These are phyloP conservation scores for Gyps fulvus DNA, from an alignment of 2,113 vertebrate genomes.

Conservation along the genomic window DNA sequence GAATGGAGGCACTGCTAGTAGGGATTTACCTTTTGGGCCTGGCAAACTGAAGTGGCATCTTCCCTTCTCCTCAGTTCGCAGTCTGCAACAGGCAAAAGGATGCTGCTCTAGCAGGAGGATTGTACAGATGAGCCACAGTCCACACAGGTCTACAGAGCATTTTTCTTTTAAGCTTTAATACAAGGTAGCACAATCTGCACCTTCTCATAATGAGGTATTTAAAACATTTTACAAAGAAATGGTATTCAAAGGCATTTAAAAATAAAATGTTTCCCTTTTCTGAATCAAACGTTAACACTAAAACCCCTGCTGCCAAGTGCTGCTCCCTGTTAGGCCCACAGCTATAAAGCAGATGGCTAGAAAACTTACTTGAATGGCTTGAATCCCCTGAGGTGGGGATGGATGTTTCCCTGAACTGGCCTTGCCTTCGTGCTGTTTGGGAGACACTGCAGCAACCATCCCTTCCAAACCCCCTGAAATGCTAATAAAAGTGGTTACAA, in stretches of 20 bases:
- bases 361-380: conserved; percentile 51
- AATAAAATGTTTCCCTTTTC: conserved; percentile 56
- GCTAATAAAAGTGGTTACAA: conserved; percentile 12
- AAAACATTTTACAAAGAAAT: conserved; percentile 68
- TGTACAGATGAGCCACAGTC: not conserved
- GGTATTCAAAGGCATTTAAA: conserved; percentile 61
- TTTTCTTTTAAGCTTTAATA: conserved; percentile 60
- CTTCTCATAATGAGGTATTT: conserved; percentile 68
- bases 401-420: conserved; percentile 42
- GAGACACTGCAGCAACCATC: not conserved
- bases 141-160: not conserved
- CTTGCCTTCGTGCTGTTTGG: not conserved
- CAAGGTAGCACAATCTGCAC: conserved; percentile 29
- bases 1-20: not conserved
- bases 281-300: not conserved
- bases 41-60: not conserved
- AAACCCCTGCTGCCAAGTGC: conserved; percentile 16
- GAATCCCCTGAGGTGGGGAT: not conserved
- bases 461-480: not conserved
- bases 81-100: not conserved
- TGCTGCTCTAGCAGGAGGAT: not conserved
- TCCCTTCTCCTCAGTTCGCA: not conserved
- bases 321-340: conserved; percentile 28
- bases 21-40: not conserved
- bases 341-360: conserved; percentile 29